Percentiles rank a stretch among this genome's conserved stretches.
Conservation (phyloP, 2,888 invertebrate species). For the Vesta saturnalis region DNA sequence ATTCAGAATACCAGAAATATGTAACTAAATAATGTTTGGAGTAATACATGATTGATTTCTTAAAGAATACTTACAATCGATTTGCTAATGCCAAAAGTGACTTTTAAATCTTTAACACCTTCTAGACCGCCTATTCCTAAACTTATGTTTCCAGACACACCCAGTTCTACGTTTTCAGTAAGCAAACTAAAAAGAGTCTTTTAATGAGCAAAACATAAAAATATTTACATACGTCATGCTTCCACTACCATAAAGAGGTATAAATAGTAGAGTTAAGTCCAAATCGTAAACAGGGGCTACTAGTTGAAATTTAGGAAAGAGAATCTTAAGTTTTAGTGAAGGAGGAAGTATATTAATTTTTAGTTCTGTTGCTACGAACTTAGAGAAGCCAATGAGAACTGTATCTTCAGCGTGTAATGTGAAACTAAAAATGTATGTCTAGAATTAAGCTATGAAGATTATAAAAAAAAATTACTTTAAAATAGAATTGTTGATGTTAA, state of each 20-base stretch:
- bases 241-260: slow-evolving; percentile 25
- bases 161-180: background rate
- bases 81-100: slow-evolving; percentile 8
- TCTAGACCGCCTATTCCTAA: background rate
- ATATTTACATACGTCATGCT: slow-evolving; percentile 17
- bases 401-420: background rate
- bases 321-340: background rate
- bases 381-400: slow-evolving; percentile 23
- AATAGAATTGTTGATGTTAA: too few species aligned
- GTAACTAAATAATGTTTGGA: background rate
- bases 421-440: background rate
- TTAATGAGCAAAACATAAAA: background rate
- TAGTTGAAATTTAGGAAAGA: slow-evolving; percentile 10
- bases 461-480: too few species aligned
- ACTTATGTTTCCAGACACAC: background rate
- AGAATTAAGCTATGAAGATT: too few species aligned
- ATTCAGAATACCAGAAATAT: slow-evolving; percentile 20
- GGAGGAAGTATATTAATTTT: slow-evolving; percentile 16
- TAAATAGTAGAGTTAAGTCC: background rate
- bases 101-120: background rate
- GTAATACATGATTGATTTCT: background rate
- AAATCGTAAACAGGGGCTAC: slow-evolving; percentile 13
- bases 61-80: background rate
- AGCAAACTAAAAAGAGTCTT: background rate
- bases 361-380: slow-evolving; percentile 15